phyloP scores from a whole-genome alignment of 2,888 invertebrate species.

The Ferdinandea cuprea region DNA sequence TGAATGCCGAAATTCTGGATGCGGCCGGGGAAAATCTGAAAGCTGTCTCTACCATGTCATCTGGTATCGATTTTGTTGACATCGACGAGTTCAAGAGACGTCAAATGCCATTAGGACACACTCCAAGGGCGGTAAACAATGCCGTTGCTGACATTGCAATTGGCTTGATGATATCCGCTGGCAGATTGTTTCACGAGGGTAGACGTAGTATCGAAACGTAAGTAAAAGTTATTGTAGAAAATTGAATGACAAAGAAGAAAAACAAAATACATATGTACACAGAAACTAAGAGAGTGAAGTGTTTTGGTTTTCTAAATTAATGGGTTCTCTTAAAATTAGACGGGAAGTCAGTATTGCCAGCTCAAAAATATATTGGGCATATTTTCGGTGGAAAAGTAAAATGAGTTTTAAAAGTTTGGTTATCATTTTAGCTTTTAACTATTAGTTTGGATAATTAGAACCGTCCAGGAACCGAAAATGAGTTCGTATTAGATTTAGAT shows the following conservation, averaged over 20 bases:
- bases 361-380: background rate
- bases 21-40: conserved; percentile 86
- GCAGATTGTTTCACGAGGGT: conserved; percentile 91
- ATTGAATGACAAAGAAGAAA: background rate
- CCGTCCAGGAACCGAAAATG: too few relatives aligned
- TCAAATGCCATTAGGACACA: conserved; percentile 90
- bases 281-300: background rate
- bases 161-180: conserved; percentile 89
- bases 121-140: conserved; percentile 89
- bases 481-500: too few relatives aligned
- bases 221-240: conserved; percentile 75
- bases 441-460: too few relatives aligned
- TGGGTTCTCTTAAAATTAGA: background rate
- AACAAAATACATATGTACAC: background rate
- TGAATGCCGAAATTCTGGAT: conserved; percentile 80
- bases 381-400: background rate
- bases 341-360: background rate
- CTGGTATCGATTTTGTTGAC: conserved; percentile 94
- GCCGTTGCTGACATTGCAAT: conserved; percentile 94
- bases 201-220: conserved; percentile 85
- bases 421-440: too few relatives aligned
- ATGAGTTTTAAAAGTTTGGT: too few relatives aligned
- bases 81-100: conserved; percentile 87
- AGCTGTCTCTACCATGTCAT: conserved; percentile 92
- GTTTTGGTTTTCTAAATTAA: background rate